A percentile compares a stretch with the other conserved stretches of the same genome.
phyloP scores from a whole-genome alignment of 2,113 vertebrate genomes.

The Nymphicus hollandicus region DNA sequence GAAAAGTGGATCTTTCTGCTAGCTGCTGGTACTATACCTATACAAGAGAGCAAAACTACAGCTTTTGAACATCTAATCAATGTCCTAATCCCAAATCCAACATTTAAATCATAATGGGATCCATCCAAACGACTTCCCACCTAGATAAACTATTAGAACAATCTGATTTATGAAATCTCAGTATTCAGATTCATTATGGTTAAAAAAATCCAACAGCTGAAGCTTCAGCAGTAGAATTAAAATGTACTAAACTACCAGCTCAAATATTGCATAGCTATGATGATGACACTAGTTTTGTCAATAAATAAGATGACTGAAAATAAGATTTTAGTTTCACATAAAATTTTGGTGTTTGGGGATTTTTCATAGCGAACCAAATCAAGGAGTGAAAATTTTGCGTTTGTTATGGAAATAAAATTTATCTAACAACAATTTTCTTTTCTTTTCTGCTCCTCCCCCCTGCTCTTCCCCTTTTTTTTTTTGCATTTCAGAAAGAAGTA shows the following conservation, averaged over 20 bases:
- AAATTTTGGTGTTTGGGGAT: neutral
- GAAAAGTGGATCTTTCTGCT: neutral
- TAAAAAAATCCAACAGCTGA: neutral
- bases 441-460: accelerated
- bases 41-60: neutral
- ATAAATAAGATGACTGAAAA: neutral
- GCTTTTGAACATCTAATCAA: neutral
- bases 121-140: neutral
- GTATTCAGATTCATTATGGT: neutral
- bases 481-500: neutral
- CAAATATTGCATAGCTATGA: neutral
- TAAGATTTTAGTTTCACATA: neutral
- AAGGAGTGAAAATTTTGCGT: neutral
- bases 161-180: neutral
- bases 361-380: neutral
- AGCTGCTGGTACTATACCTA: neutral
- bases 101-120: neutral
- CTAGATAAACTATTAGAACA: neutral
- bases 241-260: neutral
- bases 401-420: neutral
- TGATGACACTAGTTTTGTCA: neutral
- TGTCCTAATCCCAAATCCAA: neutral
- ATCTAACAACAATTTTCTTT: neutral
- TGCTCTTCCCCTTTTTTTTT: neutral
- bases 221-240: neutral